Evolutionary conservation across 2,888 invertebrate species (phyloP).

Genomic region (Sympetrum striolatum): DNA sequence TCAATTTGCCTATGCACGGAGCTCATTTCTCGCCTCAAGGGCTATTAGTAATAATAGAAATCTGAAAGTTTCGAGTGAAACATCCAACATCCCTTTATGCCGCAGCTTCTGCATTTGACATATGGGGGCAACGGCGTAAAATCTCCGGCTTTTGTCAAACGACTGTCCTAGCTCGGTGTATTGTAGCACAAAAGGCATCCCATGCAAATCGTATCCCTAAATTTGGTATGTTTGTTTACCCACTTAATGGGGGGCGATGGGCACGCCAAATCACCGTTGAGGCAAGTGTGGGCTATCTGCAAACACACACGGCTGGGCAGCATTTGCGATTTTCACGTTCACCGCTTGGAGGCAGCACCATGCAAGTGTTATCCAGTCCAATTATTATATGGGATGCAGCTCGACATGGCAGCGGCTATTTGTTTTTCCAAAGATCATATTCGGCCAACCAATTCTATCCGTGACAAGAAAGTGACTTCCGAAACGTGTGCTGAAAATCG

Average conservation of each 20-base stretch:
- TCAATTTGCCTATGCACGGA: too few relatives aligned
- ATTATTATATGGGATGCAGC: not conserved
- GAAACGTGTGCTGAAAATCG: not conserved
- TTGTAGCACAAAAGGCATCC: not conserved
- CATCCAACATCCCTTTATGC: too few relatives aligned
- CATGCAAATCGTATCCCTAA: not conserved
- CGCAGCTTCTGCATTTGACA: not conserved
- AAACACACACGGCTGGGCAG: not conserved
- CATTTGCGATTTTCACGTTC: not conserved
- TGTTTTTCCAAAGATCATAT: not conserved
- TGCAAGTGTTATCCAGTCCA: not conserved
- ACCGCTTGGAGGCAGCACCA: not conserved
- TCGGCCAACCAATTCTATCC: not conserved
- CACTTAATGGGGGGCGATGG: not conserved
- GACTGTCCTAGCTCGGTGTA: not conserved
- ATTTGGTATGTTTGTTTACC: slow-evolving; percentile 9
- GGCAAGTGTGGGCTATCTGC: not conserved
- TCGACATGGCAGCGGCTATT: not conserved
- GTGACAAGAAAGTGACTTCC: not conserved
- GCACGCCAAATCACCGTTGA: not conserved
- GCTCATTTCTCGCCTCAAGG: too few relatives aligned
- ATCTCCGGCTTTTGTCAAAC: not conserved
- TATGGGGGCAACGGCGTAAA: not conserved
- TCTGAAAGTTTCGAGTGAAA: too few relatives aligned
- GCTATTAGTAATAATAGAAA: too few relatives aligned